Evolutionary conservation across 23 tunicate species (phyloP).

Genomic region (Ascidia mentula): DNA sequence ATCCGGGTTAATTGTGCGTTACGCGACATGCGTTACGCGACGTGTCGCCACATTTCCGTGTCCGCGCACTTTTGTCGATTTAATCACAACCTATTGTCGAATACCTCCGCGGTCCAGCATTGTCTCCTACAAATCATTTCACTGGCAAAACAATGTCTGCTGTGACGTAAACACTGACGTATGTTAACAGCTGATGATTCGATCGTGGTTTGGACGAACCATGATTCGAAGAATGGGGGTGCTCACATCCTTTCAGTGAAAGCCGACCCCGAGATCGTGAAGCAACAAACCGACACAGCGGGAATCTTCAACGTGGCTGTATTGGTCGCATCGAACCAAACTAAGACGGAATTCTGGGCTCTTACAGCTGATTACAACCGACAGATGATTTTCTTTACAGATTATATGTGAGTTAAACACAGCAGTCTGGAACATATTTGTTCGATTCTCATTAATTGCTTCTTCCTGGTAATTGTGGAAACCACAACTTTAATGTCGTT

Average conservation of each 20-base stretch:
- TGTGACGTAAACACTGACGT: not conserved
- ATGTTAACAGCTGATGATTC: constrained; percentile 39
- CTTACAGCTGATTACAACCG: constrained; percentile 38
- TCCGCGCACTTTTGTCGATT: too few species aligned
- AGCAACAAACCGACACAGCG: constrained; percentile 28
- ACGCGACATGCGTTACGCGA: too few species aligned
- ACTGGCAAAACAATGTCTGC: not conserved
- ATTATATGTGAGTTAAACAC: constrained; percentile 8
- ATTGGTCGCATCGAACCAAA: constrained; percentile 20
- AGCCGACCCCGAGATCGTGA: constrained; percentile 68
- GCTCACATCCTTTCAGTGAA: constrained; percentile 36
- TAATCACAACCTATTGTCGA: too few species aligned
- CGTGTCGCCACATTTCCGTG: too few species aligned
- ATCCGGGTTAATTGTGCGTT: too few species aligned
- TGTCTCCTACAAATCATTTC: too few species aligned
- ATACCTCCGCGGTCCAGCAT: too few species aligned
- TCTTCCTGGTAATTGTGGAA: too few species aligned
- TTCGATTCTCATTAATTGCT: too few species aligned
- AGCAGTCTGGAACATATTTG: too few species aligned
- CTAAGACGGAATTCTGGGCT: constrained; percentile 62
- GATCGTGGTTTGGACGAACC: constrained; percentile 45
- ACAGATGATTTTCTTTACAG: constrained; percentile 20
- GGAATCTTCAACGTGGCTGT: constrained; percentile 44
- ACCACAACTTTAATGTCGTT: too few species aligned
- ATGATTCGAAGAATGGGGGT: constrained; percentile 27